Percentiles rank a stretch among this genome's conserved stretches.
Conservation (phyloP, 2,113 vertebrate genomes). For the Tricholaema leucomelas region DNA sequence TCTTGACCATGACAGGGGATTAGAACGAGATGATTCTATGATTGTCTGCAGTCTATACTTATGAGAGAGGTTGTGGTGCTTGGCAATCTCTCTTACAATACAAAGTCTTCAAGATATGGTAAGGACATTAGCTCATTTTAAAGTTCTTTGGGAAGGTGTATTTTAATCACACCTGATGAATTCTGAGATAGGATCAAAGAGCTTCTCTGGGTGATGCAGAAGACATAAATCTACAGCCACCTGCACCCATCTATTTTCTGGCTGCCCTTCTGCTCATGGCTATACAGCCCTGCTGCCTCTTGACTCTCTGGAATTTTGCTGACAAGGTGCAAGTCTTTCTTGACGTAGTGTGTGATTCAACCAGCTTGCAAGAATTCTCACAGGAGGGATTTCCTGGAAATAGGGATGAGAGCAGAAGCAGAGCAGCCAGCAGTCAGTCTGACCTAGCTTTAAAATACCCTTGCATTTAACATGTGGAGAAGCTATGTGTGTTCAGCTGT, state of each 20-base stretch:
- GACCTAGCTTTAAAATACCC: neutral
- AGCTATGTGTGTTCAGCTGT: neutral
- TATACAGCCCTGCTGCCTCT: neutral
- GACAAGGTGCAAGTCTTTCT: neutral
- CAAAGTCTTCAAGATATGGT: neutral
- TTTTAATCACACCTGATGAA: neutral
- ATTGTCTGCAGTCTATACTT: neutral
- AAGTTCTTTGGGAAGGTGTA: neutral
- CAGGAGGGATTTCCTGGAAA: slow-evolving; percentile 12
- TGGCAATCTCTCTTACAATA: neutral
- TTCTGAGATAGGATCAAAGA: neutral
- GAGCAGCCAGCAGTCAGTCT: neutral
- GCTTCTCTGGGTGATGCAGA: neutral
- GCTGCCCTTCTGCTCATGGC: neutral
- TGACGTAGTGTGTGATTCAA: neutral
- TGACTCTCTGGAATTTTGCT: neutral
- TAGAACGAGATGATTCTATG: too few relatives aligned
- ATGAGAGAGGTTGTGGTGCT: neutral
- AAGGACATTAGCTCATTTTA: neutral
- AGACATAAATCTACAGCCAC: neutral
- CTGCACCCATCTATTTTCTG: neutral
- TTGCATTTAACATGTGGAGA: neutral
- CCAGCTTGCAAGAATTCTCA: neutral
- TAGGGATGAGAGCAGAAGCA: neutral
- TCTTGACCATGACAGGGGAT: too few relatives aligned